Percentiles rank a stretch among this genome's conserved stretches.
Evolutionary conservation across 2,797 vertebrate species (phyloP).

Genomic region (Lithobates pipiens): DNA sequence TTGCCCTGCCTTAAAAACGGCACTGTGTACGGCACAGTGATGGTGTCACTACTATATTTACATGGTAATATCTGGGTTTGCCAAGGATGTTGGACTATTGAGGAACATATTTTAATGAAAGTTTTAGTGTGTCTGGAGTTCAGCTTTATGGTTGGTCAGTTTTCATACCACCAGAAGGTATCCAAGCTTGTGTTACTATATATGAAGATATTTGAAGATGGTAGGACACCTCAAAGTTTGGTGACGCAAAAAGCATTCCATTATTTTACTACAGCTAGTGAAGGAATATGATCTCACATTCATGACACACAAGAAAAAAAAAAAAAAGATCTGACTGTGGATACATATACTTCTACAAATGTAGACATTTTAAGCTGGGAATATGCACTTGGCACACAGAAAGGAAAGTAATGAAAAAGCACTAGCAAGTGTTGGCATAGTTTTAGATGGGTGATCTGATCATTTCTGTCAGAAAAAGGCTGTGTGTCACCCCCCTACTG

Average conservation of each 20-base stretch:
- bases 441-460: no score
- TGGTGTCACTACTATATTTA: no score
- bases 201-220: not conserved
- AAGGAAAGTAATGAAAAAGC: not conserved
- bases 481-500: no score
- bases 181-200: not conserved
- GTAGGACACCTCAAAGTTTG: not conserved
- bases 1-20: no score
- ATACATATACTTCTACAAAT: not conserved
- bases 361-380: not conserved
- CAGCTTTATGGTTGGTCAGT: not conserved
- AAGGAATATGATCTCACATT: no score
- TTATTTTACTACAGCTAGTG: not conserved
- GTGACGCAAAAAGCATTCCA: not conserved
- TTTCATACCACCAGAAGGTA: not conserved
- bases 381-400: not conserved
- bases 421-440: not conserved
- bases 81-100: no score
- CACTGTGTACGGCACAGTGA: no score
- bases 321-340: not conserved
- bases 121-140: no score
- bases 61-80: no score
- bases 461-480: no score
- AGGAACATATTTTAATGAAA: no score
- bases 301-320: no score